These are phyloP conservation scores for Rhyacichthys aspro DNA, from an alignment of 2,797 vertebrate species.

Conservation along the genomic window DNA sequence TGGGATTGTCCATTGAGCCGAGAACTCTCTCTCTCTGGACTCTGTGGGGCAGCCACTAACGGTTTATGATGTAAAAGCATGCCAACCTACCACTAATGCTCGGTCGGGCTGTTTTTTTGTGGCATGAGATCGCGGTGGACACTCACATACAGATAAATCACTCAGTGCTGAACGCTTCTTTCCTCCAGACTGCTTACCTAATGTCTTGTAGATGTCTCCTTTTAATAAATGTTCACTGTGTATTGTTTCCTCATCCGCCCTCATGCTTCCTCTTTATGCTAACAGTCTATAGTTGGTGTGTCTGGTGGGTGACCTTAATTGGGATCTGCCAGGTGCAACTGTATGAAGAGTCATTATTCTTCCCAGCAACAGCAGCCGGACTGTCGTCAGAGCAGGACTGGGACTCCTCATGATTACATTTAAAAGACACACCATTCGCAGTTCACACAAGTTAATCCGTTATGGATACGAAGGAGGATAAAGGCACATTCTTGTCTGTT, in stretches of 20 bases:
- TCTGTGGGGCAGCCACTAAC: slow-evolving; percentile 56
- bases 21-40: slow-evolving; percentile 34
- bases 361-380: slow-evolving; percentile 22
- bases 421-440: slow-evolving; percentile 44
- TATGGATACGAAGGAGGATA: slow-evolving; percentile 63
- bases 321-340: slow-evolving; percentile 47
- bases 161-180: slow-evolving; percentile 13
- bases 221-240: slow-evolving; percentile 48
- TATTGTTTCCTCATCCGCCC: slow-evolving; percentile 54
- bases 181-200: slow-evolving; percentile 24
- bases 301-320: slow-evolving; percentile 49
- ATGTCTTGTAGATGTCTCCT: slow-evolving; percentile 62
- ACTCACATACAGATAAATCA: slow-evolving; percentile 49
- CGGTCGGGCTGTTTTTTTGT: slow-evolving; percentile 43
- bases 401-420: slow-evolving; percentile 50
- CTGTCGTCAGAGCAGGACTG: slow-evolving; percentile 43
- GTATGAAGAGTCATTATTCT: slow-evolving; percentile 51
- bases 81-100: slow-evolving; percentile 74
- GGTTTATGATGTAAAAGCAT: slow-evolving; percentile 72
- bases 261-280: slow-evolving; percentile 48
- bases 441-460: slow-evolving; percentile 64
- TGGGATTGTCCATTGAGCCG: slow-evolving; percentile 71
- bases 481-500: slow-evolving; percentile 9
- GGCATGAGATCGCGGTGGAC: slow-evolving; percentile 38
- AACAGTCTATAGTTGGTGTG: slow-evolving; percentile 29